Base-by-base conservation (phyloP, 2,888 invertebrate species). In the Metacarcinus magister region DNA sequence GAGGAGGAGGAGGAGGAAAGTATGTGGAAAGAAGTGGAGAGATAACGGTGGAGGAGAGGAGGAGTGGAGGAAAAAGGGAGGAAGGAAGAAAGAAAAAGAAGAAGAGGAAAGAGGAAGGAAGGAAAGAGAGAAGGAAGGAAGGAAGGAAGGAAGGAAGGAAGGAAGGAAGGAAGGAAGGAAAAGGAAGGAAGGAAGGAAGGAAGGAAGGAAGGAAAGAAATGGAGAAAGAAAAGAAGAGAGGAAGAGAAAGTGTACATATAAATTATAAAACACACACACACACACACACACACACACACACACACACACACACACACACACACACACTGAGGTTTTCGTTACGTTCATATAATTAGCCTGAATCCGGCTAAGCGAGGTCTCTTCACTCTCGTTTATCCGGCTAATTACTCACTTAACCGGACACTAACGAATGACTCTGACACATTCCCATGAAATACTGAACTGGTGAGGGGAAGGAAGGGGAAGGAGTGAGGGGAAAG, bases 321-420 rank as follows among this genome's bases (percentile, higher is more conserved):
- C 67, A 67, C 67, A 67, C 67, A 67, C 10, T 67, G n/a, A 67
- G 67, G 67, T 2, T 67, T 67, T n/a, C n/a, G 67, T n/a, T 67
- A n/a, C n/a, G n/a, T n/a, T 67, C 67, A n/a, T n/a, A 67, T 67
- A 23, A 67, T 67, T 23, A 67, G 67, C 67, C 67, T 23, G n/a
- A n/a, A 67, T n/a, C n/a, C 67, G 67, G 67, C 19, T 67, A 67
- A 67, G 67, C 19, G 67, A 67, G 67, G 67, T n/a, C 67, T 67
- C 67, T n/a, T 67, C n/a, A 16, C n/a, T 5, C 67, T 67, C 67
- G 67, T 67, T 67, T 67, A 67, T 67, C 67, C 67, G 67, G 67
- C 67, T 67, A 67, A 67, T 67, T 67, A 67, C 67, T 67, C 67
- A 67, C 23, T 67, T 67, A 67, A 67, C 67, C 67, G 67, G 67